Conservation (phyloP, 2,797 vertebrate species). For the Gadopsis bispinosus region DNA sequence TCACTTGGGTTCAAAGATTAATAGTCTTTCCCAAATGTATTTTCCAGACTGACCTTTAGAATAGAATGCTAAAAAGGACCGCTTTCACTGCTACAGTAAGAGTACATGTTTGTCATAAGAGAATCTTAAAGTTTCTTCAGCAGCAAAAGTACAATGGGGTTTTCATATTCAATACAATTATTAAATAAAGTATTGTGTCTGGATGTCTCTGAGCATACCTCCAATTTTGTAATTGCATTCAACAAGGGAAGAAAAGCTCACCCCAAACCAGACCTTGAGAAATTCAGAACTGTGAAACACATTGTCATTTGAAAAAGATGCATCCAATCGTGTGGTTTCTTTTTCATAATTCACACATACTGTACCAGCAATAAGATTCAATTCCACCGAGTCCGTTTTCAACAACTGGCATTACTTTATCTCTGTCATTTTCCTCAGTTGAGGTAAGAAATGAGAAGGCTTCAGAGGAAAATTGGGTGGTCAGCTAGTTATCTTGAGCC, state of each 20-base stretch:
- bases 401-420: slow-evolving; percentile 48
- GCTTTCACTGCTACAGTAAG: background rate
- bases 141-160: background rate
- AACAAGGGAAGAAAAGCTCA: background rate
- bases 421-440: slow-evolving; percentile 49
- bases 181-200: background rate
- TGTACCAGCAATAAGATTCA: slow-evolving; percentile 34
- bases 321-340: slow-evolving; percentile 4
- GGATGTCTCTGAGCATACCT: background rate
- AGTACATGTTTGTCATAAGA: background rate
- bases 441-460: slow-evolving; percentile 60
- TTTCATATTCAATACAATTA: background rate
- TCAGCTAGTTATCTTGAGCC: slow-evolving; percentile 69
- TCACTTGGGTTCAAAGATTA: background rate
- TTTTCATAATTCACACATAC: slow-evolving; percentile 31
- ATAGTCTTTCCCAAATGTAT: background rate
- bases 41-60: slow-evolving; percentile 7
- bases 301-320: slow-evolving; percentile 7
- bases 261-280: slow-evolving; percentile 7
- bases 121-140: background rate
- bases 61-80: background rate
- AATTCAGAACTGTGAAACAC: background rate
- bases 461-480: slow-evolving; percentile 56
- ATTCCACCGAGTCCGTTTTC: slow-evolving; percentile 42
- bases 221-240: background rate